Percentiles rank a stretch among this genome's conserved stretches.
Conservation (phyloP, 2,888 invertebrate species). For the Nephrotoma guestfalica region DNA sequence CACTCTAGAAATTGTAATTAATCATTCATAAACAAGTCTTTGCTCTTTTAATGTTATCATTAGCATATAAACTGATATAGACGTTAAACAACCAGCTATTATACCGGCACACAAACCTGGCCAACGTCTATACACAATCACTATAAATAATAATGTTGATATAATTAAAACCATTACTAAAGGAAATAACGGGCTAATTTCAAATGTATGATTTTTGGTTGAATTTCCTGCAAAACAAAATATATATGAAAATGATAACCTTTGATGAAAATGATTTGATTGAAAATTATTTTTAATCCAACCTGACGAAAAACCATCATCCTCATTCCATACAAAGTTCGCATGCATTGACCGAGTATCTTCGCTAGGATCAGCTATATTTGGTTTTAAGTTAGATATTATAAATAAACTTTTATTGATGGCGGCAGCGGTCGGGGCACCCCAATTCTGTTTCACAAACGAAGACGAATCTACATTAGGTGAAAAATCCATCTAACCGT, state of each 20-base stretch:
- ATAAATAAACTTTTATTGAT: neutral
- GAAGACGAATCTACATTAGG: neutral
- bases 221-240: neutral
- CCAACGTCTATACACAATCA: constrained; percentile 18
- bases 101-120: constrained; percentile 18
- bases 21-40: constrained; percentile 12
- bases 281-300: neutral
- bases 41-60: constrained; percentile 12
- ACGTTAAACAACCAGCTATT: constrained; percentile 17
- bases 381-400: neutral
- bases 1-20: too few relatives aligned
- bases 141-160: constrained; percentile 15
- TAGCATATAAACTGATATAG: constrained; percentile 16
- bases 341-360: neutral
- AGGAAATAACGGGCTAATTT: constrained; percentile 17
- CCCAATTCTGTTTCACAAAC: neutral
- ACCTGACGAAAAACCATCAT: neutral
- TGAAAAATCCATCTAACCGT: neutral
- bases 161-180: constrained; percentile 17
- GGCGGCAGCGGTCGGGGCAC: neutral
- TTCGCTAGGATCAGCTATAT: neutral
- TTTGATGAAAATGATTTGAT: too few relatives aligned
- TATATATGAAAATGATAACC: too few relatives aligned
- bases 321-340: neutral
- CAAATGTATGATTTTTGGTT: constrained; percentile 11